phyloP scores from a whole-genome alignment of 2,797 vertebrate species.

The Malacoraja senta region DNA sequence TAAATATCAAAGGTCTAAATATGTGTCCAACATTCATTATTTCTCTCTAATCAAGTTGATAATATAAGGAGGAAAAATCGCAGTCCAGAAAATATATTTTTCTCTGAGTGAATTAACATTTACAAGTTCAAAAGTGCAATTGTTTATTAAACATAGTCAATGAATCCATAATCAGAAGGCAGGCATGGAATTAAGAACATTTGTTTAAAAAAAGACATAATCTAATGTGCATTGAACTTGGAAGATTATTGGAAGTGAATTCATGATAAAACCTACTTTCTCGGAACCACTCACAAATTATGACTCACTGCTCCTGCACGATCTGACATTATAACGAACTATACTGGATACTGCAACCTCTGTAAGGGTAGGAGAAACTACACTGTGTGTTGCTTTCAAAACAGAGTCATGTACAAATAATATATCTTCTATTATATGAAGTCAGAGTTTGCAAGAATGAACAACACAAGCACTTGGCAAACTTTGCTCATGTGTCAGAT shows the following conservation, averaged over 20 bases:
- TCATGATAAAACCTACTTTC: background rate
- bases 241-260: background rate
- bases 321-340: background rate
- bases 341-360: background rate
- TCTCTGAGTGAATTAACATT: conserved; percentile 23
- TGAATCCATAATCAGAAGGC: conserved; percentile 4
- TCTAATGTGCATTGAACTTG: background rate
- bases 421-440: background rate
- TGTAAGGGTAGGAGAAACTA: background rate
- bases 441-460: background rate
- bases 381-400: background rate
- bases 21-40: conserved; percentile 3
- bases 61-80: background rate
- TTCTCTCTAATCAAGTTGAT: conserved; percentile 18
- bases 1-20: conserved; percentile 34
- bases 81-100: background rate
- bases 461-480: background rate
- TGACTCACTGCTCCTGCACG: background rate
- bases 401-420: too few species aligned
- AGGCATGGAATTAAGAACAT: background rate
- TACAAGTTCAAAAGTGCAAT: conserved; percentile 31
- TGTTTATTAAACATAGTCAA: conserved; percentile 29
- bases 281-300: background rate
- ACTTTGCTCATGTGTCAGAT: too few species aligned
- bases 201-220: background rate